phyloP scores from a whole-genome alignment of 2,113 vertebrate genomes.

The Ellobius talpinus region DNA sequence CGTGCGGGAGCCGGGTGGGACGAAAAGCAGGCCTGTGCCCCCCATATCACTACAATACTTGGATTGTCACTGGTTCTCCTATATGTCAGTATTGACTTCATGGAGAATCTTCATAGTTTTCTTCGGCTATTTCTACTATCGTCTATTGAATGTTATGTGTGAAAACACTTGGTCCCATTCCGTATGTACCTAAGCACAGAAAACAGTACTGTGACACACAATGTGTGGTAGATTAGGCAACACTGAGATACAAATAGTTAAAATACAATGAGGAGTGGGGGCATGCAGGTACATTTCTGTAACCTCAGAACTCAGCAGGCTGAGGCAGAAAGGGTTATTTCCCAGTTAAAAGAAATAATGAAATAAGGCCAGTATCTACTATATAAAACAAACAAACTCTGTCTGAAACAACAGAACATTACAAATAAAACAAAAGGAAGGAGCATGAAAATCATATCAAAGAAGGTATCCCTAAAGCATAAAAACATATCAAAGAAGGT shows the following conservation, averaged over 20 bases:
- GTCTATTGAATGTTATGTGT: background rate
- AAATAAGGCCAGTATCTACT: background rate
- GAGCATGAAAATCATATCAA: background rate
- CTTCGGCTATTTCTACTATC: background rate
- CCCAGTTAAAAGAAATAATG: background rate
- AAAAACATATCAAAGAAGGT: background rate
- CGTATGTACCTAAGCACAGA: background rate
- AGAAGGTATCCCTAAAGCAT: background rate
- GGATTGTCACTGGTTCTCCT: background rate
- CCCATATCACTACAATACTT: too few species aligned
- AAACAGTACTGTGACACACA: background rate
- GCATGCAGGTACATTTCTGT: background rate
- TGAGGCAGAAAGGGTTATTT: background rate
- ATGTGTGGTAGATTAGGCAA: background rate
- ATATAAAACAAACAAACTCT: background rate
- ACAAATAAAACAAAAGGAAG: background rate
- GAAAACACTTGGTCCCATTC: conserved; percentile 5
- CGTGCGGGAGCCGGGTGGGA: too few species aligned
- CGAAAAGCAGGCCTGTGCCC: too few species aligned
- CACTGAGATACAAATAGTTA: background rate
- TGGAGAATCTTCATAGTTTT: background rate
- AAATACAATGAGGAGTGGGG: background rate
- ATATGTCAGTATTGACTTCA: background rate
- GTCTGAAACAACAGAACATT: background rate
- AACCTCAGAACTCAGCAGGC: background rate